Evolutionary conservation across 2,888 invertebrate species (phyloP), one percentile per base, ranked within the genome.

Genomic region (Apodemia mormo): DNA sequence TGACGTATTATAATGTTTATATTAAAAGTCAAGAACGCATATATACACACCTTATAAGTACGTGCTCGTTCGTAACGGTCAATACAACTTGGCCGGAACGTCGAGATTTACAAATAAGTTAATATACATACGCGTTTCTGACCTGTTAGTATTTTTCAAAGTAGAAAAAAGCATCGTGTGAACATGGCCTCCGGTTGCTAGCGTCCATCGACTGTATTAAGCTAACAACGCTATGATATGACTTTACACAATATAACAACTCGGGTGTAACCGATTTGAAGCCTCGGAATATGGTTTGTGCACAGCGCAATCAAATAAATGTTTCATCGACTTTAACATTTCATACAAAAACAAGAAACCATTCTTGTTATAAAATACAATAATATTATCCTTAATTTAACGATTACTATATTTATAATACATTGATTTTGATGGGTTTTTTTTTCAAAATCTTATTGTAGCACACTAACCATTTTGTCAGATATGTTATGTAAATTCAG

Each of bases 391-490:
- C 91, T 90, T 91, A 92, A 85, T 89, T 86, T 90, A 89, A 87
- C 90, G 91, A 91, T 92, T 92, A 92, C 84, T 84, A 89, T 87
- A 90, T 89, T 88, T 90, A 92, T 89, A 88, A 88, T 91, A 92
- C 89, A 92, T 88, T 90, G 91, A 89, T 89, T 85, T 89, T 91
- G 89, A 87, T 90, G 90, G 85, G 89, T 83, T 22, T 58, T 30
- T 84, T 82, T 85, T 83, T 85, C 85, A 86, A 86, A 87, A 87
- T 87, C 92, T 91, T 92, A 92, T 88, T 88, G 91, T 93, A 93
- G 89, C 90, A 92, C 93, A 93, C 93, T 93, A 93, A 93, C 93
- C 93, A 92, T 92, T 90, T 92, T 92, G 89, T 91, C 90, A 92
- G 93, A 93, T 93, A 93, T 93, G 93, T 93, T 82, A 90, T 92